Evolutionary conservation across 1,140 invertebrate genomes (phyloP).

Genomic region (Brachionus koreanus): DNA sequence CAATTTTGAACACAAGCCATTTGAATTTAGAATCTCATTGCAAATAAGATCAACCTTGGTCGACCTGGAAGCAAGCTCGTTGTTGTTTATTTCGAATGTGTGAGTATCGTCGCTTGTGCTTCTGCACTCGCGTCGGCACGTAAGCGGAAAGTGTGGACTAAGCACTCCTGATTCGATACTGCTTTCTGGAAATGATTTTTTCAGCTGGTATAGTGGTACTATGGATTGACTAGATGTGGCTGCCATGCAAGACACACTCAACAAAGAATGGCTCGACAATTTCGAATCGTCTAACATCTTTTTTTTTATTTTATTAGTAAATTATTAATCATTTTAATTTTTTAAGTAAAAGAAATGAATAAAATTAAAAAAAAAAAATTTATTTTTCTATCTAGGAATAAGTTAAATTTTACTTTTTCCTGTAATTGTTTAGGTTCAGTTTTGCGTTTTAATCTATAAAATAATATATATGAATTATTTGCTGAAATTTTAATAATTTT

Average conservation of each 20-base stretch:
- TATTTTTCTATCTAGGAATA: neutral
- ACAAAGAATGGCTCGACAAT: neutral
- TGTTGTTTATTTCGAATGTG: slow-evolving; percentile 6
- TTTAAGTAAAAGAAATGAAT: too few species aligned
- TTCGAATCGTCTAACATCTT: neutral
- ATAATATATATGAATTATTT: neutral
- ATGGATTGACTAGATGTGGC: slow-evolving; percentile 10
- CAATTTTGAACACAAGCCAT: neutral
- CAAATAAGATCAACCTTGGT: neutral
- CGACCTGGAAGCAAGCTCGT: neutral
- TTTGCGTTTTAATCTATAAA: neutral
- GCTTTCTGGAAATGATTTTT: neutral
- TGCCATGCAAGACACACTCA: neutral
- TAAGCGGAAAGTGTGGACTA: neutral
- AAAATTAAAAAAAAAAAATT: neutral
- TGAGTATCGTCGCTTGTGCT: neutral
- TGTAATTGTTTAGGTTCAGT: neutral
- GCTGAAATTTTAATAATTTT: neutral
- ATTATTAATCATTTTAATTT: too few species aligned
- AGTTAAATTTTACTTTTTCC: neutral
- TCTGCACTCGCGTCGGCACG: neutral
- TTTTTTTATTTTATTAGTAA: too few species aligned
- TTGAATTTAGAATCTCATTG: neutral
- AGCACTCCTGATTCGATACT: neutral
- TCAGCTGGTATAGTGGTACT: neutral